Percentiles rank a stretch among this genome's conserved stretches.
phyloP scores from a whole-genome alignment of 1,140 invertebrate species.

The Camponotus vicinus region DNA sequence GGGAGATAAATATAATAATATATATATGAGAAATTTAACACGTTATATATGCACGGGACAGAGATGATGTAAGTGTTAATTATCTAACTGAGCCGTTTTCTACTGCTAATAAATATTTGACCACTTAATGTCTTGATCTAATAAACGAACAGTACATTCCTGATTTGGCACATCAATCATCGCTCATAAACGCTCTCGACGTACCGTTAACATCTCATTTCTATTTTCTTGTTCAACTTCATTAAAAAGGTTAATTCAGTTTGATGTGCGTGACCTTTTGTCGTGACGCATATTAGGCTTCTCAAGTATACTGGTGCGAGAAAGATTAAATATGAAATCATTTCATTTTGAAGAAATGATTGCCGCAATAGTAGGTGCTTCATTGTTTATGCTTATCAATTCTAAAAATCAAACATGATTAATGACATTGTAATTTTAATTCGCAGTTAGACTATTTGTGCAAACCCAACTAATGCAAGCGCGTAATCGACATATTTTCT shows the following conservation, averaged over 20 bases:
- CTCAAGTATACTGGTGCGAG: background rate
- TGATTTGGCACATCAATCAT: conserved; percentile 57
- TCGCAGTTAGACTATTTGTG: background rate
- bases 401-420: conserved; percentile 3
- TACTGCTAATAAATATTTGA: conserved; percentile 39
- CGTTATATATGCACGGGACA: background rate
- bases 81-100: conserved; percentile 26
- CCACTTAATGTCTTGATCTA: conserved; percentile 1
- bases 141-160: conserved; percentile 30
- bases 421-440: background rate
- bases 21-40: background rate
- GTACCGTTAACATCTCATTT: conserved; percentile 51
- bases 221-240: conserved; percentile 54
- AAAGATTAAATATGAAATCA: conserved; percentile 21
- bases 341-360: conserved; percentile 13
- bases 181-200: conserved; percentile 19
- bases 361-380: background rate
- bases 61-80: conserved; percentile 33
- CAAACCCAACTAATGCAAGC: background rate
- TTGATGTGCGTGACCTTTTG: conserved; percentile 49
- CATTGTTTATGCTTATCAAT: background rate
- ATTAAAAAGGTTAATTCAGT: conserved; percentile 56
- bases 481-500: background rate
- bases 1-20: background rate
- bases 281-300: conserved; percentile 26